Conservation (phyloP, 2,888 invertebrate species). For the Drosophila koepferae region DNA sequence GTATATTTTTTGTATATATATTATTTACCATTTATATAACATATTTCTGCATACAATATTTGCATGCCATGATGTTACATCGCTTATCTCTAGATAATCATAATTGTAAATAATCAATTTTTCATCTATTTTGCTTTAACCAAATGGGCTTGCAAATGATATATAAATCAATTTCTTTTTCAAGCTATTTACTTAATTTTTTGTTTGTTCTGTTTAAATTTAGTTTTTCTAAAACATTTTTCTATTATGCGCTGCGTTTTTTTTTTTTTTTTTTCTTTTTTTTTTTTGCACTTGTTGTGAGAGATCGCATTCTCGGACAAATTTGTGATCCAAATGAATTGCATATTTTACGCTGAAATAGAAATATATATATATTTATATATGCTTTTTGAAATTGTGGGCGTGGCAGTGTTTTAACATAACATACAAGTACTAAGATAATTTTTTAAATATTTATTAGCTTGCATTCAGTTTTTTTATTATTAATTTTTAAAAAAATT, state of each 20-base stretch:
- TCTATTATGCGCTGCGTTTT: conserved; percentile 48
- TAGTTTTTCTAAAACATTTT: conserved; percentile 52
- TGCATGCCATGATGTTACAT: conserved; percentile 66
- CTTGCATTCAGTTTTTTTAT: neutral
- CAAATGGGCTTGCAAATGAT: conserved; percentile 53
- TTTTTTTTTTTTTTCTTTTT: conserved; percentile 1
- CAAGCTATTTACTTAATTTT: conserved; percentile 32
- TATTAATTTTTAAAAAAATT: conserved; percentile 1
- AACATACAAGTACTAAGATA: conserved; percentile 26
- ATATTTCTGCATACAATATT: conserved; percentile 44
- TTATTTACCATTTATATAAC: conserved; percentile 64
- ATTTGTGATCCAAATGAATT: conserved; percentile 48
- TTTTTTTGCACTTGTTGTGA: conserved; percentile 48
- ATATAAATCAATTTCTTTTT: conserved; percentile 46
- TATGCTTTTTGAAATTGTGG: conserved; percentile 39
- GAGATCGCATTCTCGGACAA: conserved; percentile 44
- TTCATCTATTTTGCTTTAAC: conserved; percentile 36
- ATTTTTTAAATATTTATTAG: neutral
- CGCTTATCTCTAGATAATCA: conserved; percentile 60
- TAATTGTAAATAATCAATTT: conserved; percentile 45
- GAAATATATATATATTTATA: neutral
- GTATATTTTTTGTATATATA: conserved; percentile 22
- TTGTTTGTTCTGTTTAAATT: conserved; percentile 7
- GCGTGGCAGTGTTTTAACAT: conserved; percentile 55
- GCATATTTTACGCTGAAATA: conserved; percentile 50